Percentiles rank a stretch among this genome's conserved stretches.
These are phyloP conservation scores for Hydrotaea cyrtoneurina DNA, from an alignment of 2,888 invertebrate genomes.

Conservation along the genomic window DNA sequence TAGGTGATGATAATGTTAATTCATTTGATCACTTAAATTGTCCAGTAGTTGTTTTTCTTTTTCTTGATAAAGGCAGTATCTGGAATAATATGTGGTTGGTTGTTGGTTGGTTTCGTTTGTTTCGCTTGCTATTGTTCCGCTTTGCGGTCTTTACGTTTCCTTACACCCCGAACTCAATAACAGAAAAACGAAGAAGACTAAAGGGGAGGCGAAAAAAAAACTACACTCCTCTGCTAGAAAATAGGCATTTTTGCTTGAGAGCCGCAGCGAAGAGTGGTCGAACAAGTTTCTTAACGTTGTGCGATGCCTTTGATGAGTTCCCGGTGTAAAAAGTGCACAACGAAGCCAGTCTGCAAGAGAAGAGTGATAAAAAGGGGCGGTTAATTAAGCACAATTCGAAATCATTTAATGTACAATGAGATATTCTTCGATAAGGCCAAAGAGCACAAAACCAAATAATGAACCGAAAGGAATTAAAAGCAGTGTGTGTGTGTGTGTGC, in stretches of 20 bases:
- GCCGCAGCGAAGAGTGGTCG: constrained; percentile 1
- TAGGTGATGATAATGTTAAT: constrained; percentile 23
- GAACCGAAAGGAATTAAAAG: no score
- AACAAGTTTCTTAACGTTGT: not conserved
- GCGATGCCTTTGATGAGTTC: not conserved
- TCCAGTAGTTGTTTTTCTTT: constrained; percentile 35
- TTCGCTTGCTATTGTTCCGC: not conserved
- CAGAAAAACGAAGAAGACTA: constrained; percentile 21
- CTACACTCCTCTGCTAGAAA: constrained; percentile 66
- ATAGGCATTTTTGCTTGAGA: constrained; percentile 60
- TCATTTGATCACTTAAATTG: not conserved
- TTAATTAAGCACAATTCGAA: constrained; percentile 46
- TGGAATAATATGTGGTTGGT: constrained; percentile 11
- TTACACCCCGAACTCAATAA: not conserved
- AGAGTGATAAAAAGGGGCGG: constrained; percentile 4
- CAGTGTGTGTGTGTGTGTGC: no score
- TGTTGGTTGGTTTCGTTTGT: not conserved
- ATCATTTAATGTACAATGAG: constrained; percentile 6
- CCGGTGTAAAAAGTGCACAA: constrained; percentile 8
- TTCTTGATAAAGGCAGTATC: constrained; percentile 29
- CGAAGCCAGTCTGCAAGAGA: constrained; percentile 52
- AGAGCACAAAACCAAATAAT: not conserved
- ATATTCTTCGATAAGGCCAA: not conserved
- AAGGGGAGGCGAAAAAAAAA: constrained; percentile 32
- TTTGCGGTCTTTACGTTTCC: not conserved